Conservation (phyloP, 1,140 invertebrate genomes). For the Ips typographus region DNA sequence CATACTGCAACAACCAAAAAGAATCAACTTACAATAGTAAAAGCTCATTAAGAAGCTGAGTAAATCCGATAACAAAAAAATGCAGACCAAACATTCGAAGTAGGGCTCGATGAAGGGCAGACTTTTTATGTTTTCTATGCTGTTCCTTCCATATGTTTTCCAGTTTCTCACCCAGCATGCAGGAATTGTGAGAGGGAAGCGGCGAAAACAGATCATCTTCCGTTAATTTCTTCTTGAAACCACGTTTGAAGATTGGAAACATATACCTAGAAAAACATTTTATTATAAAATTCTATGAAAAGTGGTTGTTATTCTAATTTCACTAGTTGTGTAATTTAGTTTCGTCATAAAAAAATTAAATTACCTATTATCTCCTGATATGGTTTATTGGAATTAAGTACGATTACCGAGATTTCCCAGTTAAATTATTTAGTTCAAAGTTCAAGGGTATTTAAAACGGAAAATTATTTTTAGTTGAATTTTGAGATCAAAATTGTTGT, state of each 20-base stretch:
- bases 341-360: too few relatives aligned
- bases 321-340: too few relatives aligned
- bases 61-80: conserved; percentile 49
- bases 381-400: too few relatives aligned
- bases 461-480: too few relatives aligned
- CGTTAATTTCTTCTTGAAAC: conserved; percentile 57
- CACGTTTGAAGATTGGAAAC: conserved; percentile 57
- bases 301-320: too few relatives aligned
- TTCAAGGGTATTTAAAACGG: too few relatives aligned
- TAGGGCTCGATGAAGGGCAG: conserved; percentile 48
- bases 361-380: too few relatives aligned
- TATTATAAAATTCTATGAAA: too few relatives aligned
- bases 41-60: conserved; percentile 50
- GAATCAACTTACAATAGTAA: conserved; percentile 47
- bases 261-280: conserved; percentile 54
- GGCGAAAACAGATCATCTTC: conserved; percentile 61
- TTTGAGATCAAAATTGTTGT: too few relatives aligned
- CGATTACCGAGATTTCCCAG: too few relatives aligned
- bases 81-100: conserved; percentile 51
- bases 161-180: conserved; percentile 58
- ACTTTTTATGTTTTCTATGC: conserved; percentile 49
- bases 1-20: not conserved
- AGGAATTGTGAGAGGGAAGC: conserved; percentile 59
- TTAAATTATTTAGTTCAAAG: too few relatives aligned
- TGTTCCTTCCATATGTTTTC: conserved; percentile 57